Conservation (phyloP, 2,797 vertebrate genomes). For the Ispidina picta region DNA sequence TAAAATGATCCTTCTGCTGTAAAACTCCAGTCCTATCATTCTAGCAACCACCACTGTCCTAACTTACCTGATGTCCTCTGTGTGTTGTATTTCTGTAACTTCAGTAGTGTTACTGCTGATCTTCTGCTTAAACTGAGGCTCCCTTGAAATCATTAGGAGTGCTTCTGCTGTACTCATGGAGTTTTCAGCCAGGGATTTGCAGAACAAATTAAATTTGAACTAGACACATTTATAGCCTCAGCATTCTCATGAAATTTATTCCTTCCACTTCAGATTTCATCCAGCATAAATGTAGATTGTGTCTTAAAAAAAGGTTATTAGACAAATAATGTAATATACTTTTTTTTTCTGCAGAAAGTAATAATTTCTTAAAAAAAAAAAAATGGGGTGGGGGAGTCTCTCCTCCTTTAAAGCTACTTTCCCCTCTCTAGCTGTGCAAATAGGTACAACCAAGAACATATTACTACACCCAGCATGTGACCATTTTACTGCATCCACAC, state of each 20-base stretch:
- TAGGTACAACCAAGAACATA: background rate
- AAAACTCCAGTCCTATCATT: background rate
- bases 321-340: background rate
- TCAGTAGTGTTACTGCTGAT: background rate
- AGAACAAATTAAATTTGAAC: background rate
- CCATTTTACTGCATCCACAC: background rate
- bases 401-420: background rate
- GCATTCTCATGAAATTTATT: background rate
- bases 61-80: background rate
- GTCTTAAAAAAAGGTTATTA: background rate
- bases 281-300: background rate
- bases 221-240: background rate
- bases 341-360: background rate
- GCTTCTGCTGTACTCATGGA: background rate
- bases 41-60: background rate
- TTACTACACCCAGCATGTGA: background rate
- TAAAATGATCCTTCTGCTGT: background rate
- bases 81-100: background rate
- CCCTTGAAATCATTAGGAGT: background rate
- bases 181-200: background rate
- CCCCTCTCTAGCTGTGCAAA: background rate
- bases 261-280: background rate
- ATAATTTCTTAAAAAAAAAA: background rate
- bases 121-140: background rate
- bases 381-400: accelerated